phyloP scores from a whole-genome alignment of 1,140 invertebrate genomes.

The Cyphomyrmex costatus region DNA sequence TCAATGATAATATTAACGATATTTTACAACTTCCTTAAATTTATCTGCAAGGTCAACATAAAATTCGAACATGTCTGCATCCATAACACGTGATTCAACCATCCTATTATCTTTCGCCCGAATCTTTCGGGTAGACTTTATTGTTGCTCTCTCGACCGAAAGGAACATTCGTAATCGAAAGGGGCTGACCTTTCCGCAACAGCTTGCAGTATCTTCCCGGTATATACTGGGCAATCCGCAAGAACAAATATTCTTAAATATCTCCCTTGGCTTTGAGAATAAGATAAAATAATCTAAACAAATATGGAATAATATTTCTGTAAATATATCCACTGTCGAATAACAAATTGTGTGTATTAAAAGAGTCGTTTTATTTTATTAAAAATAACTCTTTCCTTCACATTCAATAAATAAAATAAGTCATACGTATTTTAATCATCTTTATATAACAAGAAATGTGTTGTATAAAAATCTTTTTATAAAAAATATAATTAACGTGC shows the following conservation, averaged over 20 bases:
- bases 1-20: constrained; percentile 33
- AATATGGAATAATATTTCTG: not conserved
- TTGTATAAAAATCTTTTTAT: not conserved
- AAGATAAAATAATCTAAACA: constrained; percentile 10
- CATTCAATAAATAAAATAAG: not conserved
- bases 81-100: constrained; percentile 32
- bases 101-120: not conserved
- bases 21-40: constrained; percentile 47
- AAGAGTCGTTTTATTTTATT: not conserved
- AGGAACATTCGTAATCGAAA: constrained; percentile 22
- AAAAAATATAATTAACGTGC: not conserved
- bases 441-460: not conserved
- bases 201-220: not conserved
- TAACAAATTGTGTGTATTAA: not conserved
- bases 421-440: not conserved
- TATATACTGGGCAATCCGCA: not conserved
- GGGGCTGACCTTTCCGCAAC: not conserved
- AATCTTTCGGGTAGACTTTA: constrained; percentile 42
- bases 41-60: constrained; percentile 49
- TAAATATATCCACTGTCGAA: not conserved
- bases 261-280: not conserved
- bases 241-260: not conserved
- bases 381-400: not conserved
- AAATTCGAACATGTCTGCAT: constrained; percentile 64
- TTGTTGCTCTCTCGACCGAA: constrained; percentile 25